A percentile compares a stretch with the other conserved stretches of the same genome.
Evolutionary conservation across 2,113 vertebrate species (phyloP).

Genomic region (Proteles cristata): DNA sequence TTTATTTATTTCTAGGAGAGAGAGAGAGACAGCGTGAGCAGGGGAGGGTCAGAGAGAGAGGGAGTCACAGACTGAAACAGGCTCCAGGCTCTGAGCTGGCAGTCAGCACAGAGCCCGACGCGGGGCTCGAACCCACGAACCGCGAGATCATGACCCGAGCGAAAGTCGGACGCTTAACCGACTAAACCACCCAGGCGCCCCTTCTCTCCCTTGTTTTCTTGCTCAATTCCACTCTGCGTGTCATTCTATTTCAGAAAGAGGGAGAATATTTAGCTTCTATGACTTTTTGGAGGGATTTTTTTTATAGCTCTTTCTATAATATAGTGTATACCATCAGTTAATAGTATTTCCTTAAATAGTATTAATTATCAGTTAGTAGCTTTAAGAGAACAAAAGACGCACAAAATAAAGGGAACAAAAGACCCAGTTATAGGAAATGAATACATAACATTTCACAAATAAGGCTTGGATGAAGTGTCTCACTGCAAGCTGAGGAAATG

Average conservation of each 20-base stretch:
- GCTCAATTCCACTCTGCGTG: neutral
- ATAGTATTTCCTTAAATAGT: neutral
- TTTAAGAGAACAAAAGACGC: neutral
- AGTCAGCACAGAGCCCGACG: too few relatives aligned
- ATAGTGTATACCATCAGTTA: neutral
- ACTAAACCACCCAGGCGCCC: too few relatives aligned
- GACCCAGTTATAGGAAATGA: neutral
- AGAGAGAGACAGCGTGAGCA: too few relatives aligned
- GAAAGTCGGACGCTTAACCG: too few relatives aligned
- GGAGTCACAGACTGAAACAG: too few relatives aligned
- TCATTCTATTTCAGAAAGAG: neutral
- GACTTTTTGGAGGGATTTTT: neutral
- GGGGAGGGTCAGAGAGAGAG: too few relatives aligned
- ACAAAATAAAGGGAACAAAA: neutral
- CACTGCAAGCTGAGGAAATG: neutral
- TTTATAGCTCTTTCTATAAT: neutral
- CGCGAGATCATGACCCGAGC: too few relatives aligned
- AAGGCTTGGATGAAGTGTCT: neutral
- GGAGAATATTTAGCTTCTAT: neutral
- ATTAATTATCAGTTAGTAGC: neutral
- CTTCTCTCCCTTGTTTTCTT: neutral
- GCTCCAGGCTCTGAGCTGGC: too few relatives aligned
- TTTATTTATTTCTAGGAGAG: too few relatives aligned
- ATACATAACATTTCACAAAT: neutral
- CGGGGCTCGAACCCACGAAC: too few relatives aligned